A percentile compares a stretch with the other conserved stretches of the same genome.
These are phyloP conservation scores for Drepana arcuata DNA, from an alignment of 1,140 invertebrate genomes.

Conservation along the genomic window DNA sequence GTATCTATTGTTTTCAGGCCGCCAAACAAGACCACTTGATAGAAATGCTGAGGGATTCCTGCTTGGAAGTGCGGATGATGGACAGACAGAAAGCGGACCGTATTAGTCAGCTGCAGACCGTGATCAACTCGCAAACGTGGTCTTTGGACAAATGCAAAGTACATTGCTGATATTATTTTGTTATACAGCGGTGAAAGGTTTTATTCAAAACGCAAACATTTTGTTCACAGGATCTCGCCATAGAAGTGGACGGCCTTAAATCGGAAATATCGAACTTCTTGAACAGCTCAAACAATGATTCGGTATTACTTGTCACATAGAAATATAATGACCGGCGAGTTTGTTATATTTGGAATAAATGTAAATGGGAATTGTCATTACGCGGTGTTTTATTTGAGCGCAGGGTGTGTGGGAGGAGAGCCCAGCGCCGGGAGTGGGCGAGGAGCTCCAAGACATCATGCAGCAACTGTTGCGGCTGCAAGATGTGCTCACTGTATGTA, in stretches of 20 bases:
- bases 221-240: conserved; percentile 39
- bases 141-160: conserved; percentile 26
- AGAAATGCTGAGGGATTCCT: conserved; percentile 33
- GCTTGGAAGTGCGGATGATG: conserved; percentile 27
- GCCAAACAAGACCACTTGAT: conserved; percentile 52
- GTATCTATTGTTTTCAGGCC: too few species aligned
- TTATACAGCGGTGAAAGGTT: conserved; percentile 12
- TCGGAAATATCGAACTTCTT: conserved; percentile 46
- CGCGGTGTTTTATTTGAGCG: conserved; percentile 4
- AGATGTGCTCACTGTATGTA: conserved; percentile 35
- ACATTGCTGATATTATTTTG: background rate
- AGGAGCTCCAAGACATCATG: conserved; percentile 35
- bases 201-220: background rate
- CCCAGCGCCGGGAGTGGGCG: conserved; percentile 14
- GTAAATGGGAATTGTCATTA: conserved; percentile 1
- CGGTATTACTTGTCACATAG: conserved; percentile 25
- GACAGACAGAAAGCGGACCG: conserved; percentile 28
- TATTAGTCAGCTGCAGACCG: conserved; percentile 19
- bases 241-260: conserved; percentile 50
- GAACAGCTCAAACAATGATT: conserved; percentile 50
- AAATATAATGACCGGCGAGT: conserved; percentile 12
- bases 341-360: background rate
- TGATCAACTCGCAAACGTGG: conserved; percentile 27
- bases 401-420: conserved; percentile 38
- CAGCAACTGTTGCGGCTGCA: conserved; percentile 32